Percentiles rank a stretch among this genome's conserved stretches.
phyloP scores from a whole-genome alignment of 2,797 vertebrate species.

The Vipera latastei region DNA sequence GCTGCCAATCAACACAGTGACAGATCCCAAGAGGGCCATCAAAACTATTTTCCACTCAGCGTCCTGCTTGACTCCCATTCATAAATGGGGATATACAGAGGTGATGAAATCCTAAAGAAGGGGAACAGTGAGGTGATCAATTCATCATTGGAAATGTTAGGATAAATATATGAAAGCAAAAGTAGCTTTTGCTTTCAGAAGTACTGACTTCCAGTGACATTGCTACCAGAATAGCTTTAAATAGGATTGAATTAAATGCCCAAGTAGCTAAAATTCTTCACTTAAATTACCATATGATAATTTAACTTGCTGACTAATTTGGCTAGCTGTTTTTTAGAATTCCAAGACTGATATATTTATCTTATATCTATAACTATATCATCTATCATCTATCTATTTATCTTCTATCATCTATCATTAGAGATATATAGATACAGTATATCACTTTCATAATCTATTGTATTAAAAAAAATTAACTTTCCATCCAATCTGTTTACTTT shows the following conservation, averaged over 20 bases:
- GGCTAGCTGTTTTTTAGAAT: not conserved
- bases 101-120: not conserved
- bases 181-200: no score
- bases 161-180: no score
- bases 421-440: no score
- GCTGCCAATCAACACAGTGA: no score
- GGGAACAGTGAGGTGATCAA: not conserved
- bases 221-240: not conserved
- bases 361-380: no score
- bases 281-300: not conserved
- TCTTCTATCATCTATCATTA: no score
- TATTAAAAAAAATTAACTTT: not conserved
- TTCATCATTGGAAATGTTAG: not conserved
- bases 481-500: not conserved
- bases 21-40: no score
- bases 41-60: not conserved
- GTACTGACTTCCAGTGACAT: no score
- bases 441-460: not conserved
- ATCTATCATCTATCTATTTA: not conserved
- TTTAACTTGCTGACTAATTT: not conserved
- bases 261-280: not conserved
- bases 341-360: not conserved
- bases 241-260: not conserved
- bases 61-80: not conserved
- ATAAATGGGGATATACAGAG: not conserved